Evolutionary conservation across 2,113 vertebrate genomes (phyloP).

Genomic region (Ciconia maguari): DNA sequence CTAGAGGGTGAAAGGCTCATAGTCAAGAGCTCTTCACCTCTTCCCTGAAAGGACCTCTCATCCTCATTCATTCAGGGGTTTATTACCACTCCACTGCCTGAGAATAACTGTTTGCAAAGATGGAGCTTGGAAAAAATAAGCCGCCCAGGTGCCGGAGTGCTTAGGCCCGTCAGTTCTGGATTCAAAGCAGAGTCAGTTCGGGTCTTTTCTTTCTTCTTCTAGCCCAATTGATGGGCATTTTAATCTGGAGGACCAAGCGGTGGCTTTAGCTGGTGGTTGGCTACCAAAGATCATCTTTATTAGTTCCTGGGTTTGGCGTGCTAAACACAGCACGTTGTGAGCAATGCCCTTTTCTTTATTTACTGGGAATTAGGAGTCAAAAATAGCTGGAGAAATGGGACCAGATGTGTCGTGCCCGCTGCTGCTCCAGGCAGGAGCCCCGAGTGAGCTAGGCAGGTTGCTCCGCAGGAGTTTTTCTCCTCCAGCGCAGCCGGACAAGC

Average conservation of each 20-base stretch:
- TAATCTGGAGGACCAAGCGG: not conserved
- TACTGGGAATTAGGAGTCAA: not conserved
- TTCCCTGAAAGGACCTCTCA: conserved; percentile 66
- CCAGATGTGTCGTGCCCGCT: not conserved
- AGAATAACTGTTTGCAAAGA: conserved; percentile 55
- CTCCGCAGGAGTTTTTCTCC: not conserved
- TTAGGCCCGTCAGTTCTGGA: not conserved
- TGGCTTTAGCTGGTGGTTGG: not conserved
- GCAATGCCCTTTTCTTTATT: not conserved
- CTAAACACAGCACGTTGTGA: not conserved
- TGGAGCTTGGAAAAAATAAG: conserved; percentile 14
- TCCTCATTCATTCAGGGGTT: conserved; percentile 63
- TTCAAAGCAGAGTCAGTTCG: not conserved
- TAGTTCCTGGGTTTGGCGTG: not conserved
- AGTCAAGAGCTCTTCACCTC: conserved; percentile 69
- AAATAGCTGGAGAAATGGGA: not conserved
- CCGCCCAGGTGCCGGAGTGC: not conserved
- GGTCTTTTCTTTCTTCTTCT: not conserved
- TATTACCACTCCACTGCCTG: conserved; percentile 63
- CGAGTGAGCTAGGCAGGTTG: not conserved
- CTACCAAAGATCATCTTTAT: not conserved
- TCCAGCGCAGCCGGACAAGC: not conserved
- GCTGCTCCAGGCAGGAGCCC: not conserved
- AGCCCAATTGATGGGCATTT: rapidly evolving
- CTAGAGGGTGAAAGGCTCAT: conserved; percentile 64